Evolutionary conservation across 2,113 vertebrate genomes (phyloP).

Genomic region (cattle (Bos taurus)): DNA sequence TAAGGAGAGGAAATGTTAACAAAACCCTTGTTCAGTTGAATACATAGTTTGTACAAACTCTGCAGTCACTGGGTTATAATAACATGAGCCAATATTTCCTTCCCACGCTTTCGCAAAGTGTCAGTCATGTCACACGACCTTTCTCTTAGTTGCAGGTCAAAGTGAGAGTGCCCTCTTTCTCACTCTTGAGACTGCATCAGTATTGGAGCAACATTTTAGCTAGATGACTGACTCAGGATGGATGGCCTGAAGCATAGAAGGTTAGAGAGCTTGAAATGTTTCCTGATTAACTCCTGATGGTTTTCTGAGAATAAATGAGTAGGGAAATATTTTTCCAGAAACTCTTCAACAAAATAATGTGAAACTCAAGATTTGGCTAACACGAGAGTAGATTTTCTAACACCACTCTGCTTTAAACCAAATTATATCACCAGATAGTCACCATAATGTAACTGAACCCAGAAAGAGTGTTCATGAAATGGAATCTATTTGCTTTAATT

Average conservation of each 20-base stretch:
- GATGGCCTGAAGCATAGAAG: no score
- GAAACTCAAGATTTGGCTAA: not conserved
- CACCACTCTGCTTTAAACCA: not conserved
- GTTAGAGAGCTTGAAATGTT: not conserved
- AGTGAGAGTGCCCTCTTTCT: not conserved
- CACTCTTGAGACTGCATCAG: not conserved
- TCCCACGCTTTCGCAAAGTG: not conserved
- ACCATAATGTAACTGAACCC: not conserved
- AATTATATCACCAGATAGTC: not conserved
- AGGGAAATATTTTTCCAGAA: not conserved
- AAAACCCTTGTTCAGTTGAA: not conserved
- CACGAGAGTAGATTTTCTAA: not conserved
- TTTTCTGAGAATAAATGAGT: constrained; percentile 7
- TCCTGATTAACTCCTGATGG: not conserved
- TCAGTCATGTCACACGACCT: not conserved
- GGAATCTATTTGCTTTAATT: not conserved
- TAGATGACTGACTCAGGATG: not conserved
- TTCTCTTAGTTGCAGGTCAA: not conserved
- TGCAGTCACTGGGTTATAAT: not conserved
- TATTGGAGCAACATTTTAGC: not conserved
- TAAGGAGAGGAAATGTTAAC: not conserved
- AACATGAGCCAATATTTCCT: not conserved
- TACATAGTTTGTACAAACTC: not conserved
- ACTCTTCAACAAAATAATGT: not conserved
- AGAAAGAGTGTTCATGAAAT: not conserved